Base-by-base conservation (phyloP, 2,888 invertebrate species). In the Hololepta plana region DNA sequence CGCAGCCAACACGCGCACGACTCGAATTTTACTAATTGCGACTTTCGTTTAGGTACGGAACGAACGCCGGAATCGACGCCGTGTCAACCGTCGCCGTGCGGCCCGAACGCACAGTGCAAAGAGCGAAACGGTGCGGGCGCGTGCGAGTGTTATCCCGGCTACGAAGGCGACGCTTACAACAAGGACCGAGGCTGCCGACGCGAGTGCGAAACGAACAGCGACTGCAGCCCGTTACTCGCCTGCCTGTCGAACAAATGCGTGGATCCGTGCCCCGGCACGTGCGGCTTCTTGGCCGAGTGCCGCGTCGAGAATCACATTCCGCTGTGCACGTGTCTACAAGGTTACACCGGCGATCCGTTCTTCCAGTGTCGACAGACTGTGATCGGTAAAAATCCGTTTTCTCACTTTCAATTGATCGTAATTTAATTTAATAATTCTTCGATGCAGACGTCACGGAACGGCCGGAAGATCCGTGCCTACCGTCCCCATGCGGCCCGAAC, bases 401-500 rank as follows among this genome's bases (percentile, higher is more conserved):
- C 12, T 23, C 17, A 7, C 8, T 17, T 17, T 17, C 14, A 21
- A 24, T 9, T 19, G 13, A 17, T 28, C 11, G 5, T 30, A 19
- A 24, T 24, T 27, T 27, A 16, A 13, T 12, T 26, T 10, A 17
- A 12, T 27, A 13, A 5, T 21, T 26, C 19, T 19, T 32, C 33
- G 25, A 19, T 38, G 46, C 38, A 59, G 38, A 49, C 54, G 28
- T 59, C 63, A 23, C 53, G 12, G 28, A 59, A 16, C 46, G 32
- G 26, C 47, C 51, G 10, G 40, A 61, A 30, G 73, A 82, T 44
- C 82, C 82, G 4, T 87, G 87, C 43, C 65, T 69, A 33, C 82
- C 82, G 27, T 72, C 80, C 12, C 85, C 87, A 1, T 88, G 87
- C 49, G 88, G 87, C 25, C 80, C 82, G 1, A 82, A 84, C 49